Evolutionary conservation across 2,797 vertebrate genomes (phyloP).

Genomic region (Streptopelia turtur): DNA sequence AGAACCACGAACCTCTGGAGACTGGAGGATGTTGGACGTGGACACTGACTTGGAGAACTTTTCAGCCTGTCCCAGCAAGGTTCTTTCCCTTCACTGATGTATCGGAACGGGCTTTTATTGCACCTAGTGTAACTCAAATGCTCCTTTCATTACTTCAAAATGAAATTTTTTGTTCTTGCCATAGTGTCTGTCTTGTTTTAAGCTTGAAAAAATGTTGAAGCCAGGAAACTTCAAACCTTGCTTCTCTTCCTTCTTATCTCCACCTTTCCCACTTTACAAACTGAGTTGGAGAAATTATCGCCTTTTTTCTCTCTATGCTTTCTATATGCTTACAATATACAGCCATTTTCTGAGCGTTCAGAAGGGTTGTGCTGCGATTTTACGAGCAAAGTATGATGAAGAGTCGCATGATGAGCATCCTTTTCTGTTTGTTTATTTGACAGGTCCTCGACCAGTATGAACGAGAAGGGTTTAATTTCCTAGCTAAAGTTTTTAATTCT

Average conservation of each 20-base stretch:
- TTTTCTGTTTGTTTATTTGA: conserved; percentile 35
- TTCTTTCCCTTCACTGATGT: neutral
- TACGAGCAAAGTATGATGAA: neutral
- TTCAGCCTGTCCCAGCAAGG: neutral
- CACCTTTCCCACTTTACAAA: neutral
- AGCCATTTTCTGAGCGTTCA: neutral
- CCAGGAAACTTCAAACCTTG: neutral
- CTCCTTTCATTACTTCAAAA: neutral
- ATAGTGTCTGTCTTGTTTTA: neutral
- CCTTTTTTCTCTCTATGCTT: neutral
- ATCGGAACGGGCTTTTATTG: neutral
- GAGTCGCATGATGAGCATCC: neutral
- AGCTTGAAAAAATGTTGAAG: neutral
- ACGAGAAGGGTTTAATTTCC: conserved; percentile 91
- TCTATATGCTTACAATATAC: neutral
- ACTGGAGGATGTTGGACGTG: neutral
- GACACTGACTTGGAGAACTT: neutral
- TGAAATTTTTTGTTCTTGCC: neutral
- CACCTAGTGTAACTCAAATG: neutral
- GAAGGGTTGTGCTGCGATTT: neutral
- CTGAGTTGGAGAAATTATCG: neutral
- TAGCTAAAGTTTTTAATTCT: conserved; percentile 96
- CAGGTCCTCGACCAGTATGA: conserved; percentile 96
- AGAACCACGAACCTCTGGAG: neutral
- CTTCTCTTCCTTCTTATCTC: neutral